Evolutionary conservation across 2,797 vertebrate genomes (phyloP).

Genomic region (Ctenopoma multispine): DNA sequence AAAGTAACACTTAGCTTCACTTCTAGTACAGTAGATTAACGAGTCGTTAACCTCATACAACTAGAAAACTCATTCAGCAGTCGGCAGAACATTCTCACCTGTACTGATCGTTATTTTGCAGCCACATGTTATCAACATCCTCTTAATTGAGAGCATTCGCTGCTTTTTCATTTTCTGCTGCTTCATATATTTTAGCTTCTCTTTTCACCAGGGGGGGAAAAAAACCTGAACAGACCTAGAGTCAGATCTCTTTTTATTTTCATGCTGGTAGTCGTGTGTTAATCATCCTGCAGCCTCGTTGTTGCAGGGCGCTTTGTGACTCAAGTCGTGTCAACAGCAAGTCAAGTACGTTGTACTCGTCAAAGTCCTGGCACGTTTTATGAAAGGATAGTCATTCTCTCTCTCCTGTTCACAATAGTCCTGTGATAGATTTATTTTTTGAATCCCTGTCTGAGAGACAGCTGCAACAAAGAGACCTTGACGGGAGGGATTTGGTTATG

Average conservation of each 20-base stretch:
- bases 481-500: slow-evolving; percentile 7
- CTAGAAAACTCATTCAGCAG: too few species aligned
- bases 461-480: slow-evolving; percentile 21
- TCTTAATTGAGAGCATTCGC: too few species aligned
- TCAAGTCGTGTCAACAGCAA: slow-evolving; percentile 27
- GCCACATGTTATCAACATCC: too few species aligned
- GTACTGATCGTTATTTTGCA: too few species aligned
- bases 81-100: too few species aligned
- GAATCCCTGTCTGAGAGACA: background rate
- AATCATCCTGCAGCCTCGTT: slow-evolving; percentile 9
- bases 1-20: too few species aligned
- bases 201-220: background rate
- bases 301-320: slow-evolving; percentile 5
- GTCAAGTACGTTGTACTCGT: slow-evolving; percentile 35
- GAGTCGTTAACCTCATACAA: too few species aligned
- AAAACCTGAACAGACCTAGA: background rate
- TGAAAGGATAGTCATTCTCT: slow-evolving; percentile 30
- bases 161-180: too few species aligned
- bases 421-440: slow-evolving; percentile 1
- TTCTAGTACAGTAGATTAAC: too few species aligned
- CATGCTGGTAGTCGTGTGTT: slow-evolving; percentile 11
- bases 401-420: slow-evolving; percentile 12
- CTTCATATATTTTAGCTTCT: too few species aligned
- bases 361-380: slow-evolving; percentile 16
- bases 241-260: slow-evolving; percentile 3